phyloP scores from a whole-genome alignment of 1,140 invertebrate species.

The Hyles vespertilio region DNA sequence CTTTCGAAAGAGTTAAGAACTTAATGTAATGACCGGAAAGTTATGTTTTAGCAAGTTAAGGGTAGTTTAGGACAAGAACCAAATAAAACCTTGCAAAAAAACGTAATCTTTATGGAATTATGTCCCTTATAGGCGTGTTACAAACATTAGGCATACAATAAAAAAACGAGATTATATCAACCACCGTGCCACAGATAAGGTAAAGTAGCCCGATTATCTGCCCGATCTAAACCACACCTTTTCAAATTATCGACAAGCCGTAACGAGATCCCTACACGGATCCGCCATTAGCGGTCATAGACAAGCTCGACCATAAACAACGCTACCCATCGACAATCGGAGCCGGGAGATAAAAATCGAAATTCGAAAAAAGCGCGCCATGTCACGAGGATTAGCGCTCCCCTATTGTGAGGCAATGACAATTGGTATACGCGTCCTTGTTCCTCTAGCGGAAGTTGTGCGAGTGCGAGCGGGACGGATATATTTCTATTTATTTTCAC shows the following conservation, averaged over 20 bases:
- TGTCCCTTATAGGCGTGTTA: too few relatives aligned
- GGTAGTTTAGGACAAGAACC: too few relatives aligned
- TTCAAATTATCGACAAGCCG: conserved; percentile 42
- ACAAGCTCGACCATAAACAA: conserved; percentile 60
- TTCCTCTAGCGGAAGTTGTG: conserved; percentile 11
- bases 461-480: conserved; percentile 39
- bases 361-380: conserved; percentile 53
- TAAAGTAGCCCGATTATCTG: conserved; percentile 1
- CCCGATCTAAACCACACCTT: conserved; percentile 34
- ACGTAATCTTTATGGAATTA: too few relatives aligned
- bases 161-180: not conserved
- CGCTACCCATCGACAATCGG: conserved; percentile 63
- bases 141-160: too few relatives aligned
- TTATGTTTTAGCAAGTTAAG: too few relatives aligned
- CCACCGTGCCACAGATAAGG: not conserved
- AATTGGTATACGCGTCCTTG: conserved; percentile 58
- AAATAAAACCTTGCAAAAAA: too few relatives aligned
- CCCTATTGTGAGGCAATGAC: conserved; percentile 61
- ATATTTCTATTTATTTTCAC: conserved; percentile 64
- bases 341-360: conserved; percentile 55
- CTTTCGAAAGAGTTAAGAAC: too few relatives aligned
- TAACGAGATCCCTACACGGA: conserved; percentile 61
- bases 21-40: too few relatives aligned
- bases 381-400: conserved; percentile 64
- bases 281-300: conserved; percentile 65